These are phyloP conservation scores for Corythaixoides concolor DNA, from an alignment of 2,113 vertebrate genomes.

Conservation along the genomic window DNA sequence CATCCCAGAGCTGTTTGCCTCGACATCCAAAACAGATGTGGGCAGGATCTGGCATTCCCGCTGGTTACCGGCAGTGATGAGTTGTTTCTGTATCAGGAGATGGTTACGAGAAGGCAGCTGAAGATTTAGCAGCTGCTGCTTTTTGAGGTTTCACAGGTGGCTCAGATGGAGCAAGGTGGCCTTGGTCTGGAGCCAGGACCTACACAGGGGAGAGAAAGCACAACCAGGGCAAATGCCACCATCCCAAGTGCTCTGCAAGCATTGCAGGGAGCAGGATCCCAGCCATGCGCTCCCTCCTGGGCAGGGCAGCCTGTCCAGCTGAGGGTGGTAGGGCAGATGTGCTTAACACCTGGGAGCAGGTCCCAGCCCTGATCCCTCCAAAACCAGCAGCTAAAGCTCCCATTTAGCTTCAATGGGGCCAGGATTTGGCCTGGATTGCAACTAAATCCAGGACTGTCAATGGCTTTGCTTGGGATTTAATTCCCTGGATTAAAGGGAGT, in stretches of 20 bases:
- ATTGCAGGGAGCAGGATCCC: not conserved
- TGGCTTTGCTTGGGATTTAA: not conserved
- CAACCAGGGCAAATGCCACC: not conserved
- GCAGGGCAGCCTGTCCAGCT: not conserved
- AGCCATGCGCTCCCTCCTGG: fast-evolving
- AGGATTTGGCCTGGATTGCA: not conserved
- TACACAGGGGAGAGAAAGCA: not conserved
- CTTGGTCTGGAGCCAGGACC: not conserved
- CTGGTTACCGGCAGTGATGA: not conserved
- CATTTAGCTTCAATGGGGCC: not conserved
- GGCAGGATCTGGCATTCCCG: not conserved
- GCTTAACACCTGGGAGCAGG: not conserved
- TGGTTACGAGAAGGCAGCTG: not conserved
- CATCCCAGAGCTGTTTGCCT: not conserved
- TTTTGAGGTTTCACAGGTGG: fast-evolving
- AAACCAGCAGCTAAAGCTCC: not conserved
- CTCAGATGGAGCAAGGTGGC: not conserved
- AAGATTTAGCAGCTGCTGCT: not conserved
- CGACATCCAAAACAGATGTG: not conserved
- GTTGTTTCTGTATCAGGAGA: not conserved
- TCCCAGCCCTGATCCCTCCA: not conserved
- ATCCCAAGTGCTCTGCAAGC: not conserved
- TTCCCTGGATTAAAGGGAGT: not conserved
- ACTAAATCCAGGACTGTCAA: not conserved
- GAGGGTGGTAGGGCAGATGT: not conserved